Conservation (phyloP, 35 echinoderm and acorn worm species). For the Ophiothrix spiculata region DNA sequence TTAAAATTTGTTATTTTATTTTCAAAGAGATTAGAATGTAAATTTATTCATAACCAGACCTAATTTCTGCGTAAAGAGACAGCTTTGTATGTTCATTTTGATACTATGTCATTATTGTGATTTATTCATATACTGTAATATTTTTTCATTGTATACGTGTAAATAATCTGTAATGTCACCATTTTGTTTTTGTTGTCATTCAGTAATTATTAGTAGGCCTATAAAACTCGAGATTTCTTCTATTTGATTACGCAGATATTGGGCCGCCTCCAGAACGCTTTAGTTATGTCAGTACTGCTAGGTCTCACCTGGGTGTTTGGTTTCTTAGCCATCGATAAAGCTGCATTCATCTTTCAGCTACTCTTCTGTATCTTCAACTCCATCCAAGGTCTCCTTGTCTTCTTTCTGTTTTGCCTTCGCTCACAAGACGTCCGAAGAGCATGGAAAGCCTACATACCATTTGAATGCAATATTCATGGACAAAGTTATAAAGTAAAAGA, state of each 20-base stretch:
- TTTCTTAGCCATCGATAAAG: slow-evolving; percentile 21
- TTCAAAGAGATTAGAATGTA: no score
- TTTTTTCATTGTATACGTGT: background rate
- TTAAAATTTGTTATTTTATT: no score
- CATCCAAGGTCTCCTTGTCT: slow-evolving; percentile 18
- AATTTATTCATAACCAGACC: no score
- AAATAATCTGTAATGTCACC: background rate
- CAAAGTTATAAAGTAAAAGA: background rate
- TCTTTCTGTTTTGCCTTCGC: slow-evolving; percentile 22
- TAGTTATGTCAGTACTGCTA: slow-evolving; percentile 26
- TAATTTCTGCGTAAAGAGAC: no score
- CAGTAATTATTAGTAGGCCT: no score
- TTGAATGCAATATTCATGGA: slow-evolving; percentile 5
- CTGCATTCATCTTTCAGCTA: background rate
- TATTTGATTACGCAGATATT: background rate
- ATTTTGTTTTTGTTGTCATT: background rate
- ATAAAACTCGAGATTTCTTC: no score
- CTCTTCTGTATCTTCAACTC: slow-evolving; percentile 22
- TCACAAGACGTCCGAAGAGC: background rate
- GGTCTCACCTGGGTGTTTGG: slow-evolving; percentile 22
- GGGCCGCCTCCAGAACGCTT: slow-evolving; percentile 1
- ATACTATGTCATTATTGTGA: background rate
- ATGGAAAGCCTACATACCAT: background rate
- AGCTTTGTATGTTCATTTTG: no score
- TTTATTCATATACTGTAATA: background rate